Percentiles rank a stretch among this genome's conserved stretches.
These are phyloP conservation scores for Diplodus puntazzo DNA, from an alignment of 2,797 vertebrate genomes.

Conservation along the genomic window DNA sequence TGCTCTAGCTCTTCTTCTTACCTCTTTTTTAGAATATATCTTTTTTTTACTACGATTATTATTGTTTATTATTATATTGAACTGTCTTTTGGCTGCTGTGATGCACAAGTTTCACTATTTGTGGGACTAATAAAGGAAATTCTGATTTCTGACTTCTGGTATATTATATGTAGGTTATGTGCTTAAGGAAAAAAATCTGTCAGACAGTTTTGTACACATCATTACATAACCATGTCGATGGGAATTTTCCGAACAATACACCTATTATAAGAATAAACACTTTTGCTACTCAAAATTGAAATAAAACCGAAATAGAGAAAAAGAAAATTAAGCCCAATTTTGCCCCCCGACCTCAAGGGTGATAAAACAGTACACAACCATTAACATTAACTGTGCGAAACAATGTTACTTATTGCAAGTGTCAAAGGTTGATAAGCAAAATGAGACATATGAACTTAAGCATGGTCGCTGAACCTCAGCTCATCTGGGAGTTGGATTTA, in stretches of 20 bases:
- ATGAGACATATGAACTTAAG: constrained; percentile 1
- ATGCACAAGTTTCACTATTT: too few species aligned
- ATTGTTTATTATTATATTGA: too few species aligned
- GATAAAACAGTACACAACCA: neutral
- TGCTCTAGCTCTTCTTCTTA: too few species aligned
- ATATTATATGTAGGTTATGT: neutral
- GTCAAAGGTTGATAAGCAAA: neutral
- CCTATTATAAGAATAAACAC: neutral
- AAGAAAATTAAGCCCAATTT: neutral
- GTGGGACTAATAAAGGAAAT: too few species aligned
- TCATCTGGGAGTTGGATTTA: neutral
- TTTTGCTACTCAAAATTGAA: neutral
- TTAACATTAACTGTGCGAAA: neutral
- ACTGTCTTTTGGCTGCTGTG: too few species aligned
- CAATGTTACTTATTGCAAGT: neutral
- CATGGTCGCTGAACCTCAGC: neutral
- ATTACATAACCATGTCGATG: too few species aligned
- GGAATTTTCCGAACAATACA: neutral
- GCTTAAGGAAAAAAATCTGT: neutral
- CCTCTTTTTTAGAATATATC: too few species aligned
- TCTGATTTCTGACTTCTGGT: too few species aligned
- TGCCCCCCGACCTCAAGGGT: neutral
- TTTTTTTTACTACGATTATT: too few species aligned
- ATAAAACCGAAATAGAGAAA: neutral
- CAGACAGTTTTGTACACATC: neutral